Percentiles rank a stretch among this genome's conserved stretches.
Evolutionary conservation across 2,797 vertebrate genomes (phyloP).

Genomic region (Takifugu rubripes): DNA sequence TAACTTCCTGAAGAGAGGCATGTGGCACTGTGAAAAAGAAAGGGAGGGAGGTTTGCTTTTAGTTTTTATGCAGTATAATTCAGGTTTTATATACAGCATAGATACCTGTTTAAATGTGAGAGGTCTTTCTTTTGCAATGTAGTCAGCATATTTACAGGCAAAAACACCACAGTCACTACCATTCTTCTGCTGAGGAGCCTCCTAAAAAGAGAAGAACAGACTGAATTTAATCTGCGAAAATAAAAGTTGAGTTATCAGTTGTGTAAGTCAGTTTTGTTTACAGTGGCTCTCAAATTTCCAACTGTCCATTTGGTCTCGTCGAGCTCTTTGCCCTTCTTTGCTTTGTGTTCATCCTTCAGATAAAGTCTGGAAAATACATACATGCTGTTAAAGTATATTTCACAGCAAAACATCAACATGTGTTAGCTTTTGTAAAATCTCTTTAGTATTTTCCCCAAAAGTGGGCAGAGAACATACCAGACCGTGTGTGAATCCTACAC

Average conservation of each 20-base stretch:
- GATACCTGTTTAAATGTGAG: slow-evolving; percentile 87
- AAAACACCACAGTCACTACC: slow-evolving; percentile 94
- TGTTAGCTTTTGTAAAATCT: too few relatives aligned
- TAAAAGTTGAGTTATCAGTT: not conserved
- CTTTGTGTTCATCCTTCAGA: slow-evolving; percentile 85
- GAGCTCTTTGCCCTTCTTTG: slow-evolving; percentile 82
- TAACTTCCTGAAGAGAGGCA: slow-evolving; percentile 89
- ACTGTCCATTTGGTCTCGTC: slow-evolving; percentile 81
- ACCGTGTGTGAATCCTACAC: too few relatives aligned
- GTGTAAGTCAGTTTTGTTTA: slow-evolving; percentile 52
- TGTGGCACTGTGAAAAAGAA: slow-evolving; percentile 79
- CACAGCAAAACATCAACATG: too few relatives aligned
- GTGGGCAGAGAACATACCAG: too few relatives aligned
- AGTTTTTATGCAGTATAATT: not conserved
- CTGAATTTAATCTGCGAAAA: not conserved
- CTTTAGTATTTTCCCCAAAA: too few relatives aligned
- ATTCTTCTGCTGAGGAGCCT: slow-evolving; percentile 91
- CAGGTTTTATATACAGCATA: too few relatives aligned
- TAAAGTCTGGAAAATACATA: slow-evolving; percentile 75
- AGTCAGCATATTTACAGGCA: slow-evolving; percentile 92
- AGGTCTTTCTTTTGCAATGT: slow-evolving; percentile 80
- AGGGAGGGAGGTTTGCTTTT: slow-evolving; percentile 10
- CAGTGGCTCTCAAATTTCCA: slow-evolving; percentile 75
- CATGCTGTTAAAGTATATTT: too few relatives aligned
- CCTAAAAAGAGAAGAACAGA: slow-evolving; percentile 66